Percentiles rank a stretch among this genome's conserved stretches.
Evolutionary conservation across 2,797 vertebrate species (phyloP).

Genomic region (Rallus crepitans): DNA sequence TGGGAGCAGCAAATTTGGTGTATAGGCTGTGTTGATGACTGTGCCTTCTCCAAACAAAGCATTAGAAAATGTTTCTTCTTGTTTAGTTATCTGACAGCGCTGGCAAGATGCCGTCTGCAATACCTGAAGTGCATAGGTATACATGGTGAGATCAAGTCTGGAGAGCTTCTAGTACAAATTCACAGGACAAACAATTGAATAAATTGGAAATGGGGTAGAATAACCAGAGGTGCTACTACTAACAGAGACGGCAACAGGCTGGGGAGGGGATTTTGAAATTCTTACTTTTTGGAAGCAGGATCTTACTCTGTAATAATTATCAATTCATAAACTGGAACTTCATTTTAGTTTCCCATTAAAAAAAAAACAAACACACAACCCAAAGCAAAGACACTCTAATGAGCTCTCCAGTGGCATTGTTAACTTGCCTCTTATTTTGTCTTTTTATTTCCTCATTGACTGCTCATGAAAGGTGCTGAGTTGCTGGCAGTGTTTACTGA

Average conservation of each 20-base stretch:
- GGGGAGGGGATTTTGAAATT: neutral
- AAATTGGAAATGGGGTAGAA: neutral
- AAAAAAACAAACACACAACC: neutral
- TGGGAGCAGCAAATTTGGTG: neutral
- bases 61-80: neutral
- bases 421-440: neutral
- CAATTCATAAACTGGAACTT: neutral
- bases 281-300: neutral
- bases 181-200: neutral
- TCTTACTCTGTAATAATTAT: neutral
- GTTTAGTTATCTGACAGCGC: neutral
- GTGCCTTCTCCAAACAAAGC: neutral
- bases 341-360: neutral
- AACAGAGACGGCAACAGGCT: neutral
- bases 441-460: neutral
- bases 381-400: neutral
- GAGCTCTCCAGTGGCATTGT: constrained; percentile 33
- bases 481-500: neutral
- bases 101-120: neutral
- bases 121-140: neutral
- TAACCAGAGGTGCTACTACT: neutral
- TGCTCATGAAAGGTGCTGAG: neutral
- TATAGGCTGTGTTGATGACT: neutral
- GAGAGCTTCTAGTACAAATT: neutral
- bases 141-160: neutral